Conservation (phyloP, 2,797 vertebrate species). For the Muraenolepis orangiensis region DNA sequence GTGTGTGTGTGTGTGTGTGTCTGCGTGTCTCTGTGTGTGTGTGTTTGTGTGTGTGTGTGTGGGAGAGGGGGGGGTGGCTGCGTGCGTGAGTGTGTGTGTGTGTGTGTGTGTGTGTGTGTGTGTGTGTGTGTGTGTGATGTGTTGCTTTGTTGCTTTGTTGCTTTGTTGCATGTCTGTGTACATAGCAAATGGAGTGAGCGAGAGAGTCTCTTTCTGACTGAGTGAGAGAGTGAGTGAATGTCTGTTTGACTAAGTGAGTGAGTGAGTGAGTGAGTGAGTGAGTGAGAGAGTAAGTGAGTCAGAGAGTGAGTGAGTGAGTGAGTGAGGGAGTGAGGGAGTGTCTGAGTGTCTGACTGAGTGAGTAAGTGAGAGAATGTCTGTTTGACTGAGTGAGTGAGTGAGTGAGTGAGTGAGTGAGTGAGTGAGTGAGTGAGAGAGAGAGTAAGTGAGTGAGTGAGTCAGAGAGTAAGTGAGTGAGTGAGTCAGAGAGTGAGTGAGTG, state of each 20-base stretch:
- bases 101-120: constrained; percentile 5
- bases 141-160: too few species aligned
- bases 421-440: too few species aligned
- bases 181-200: constrained; percentile 14
- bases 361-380: neutral
- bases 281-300: neutral
- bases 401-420: too few species aligned
- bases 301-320: constrained; percentile 3
- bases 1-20: constrained; percentile 14
- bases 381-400: too few species aligned
- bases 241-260: constrained; percentile 18
- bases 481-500: too few species aligned
- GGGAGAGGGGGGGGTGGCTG: neutral
- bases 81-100: constrained; percentile 7
- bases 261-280: constrained; percentile 9
- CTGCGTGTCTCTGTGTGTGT: constrained; percentile 8
- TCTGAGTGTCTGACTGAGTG: neutral
- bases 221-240: constrained; percentile 27
- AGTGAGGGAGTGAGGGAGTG: neutral
- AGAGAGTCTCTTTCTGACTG: constrained; percentile 34
- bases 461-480: too few species aligned
- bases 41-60: neutral
- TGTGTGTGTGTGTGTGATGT: too few species aligned
- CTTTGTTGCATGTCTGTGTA: neutral
- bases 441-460: too few species aligned